phyloP scores from a whole-genome alignment of 2,113 vertebrate species.

The Rhodinocichla rosea region DNA sequence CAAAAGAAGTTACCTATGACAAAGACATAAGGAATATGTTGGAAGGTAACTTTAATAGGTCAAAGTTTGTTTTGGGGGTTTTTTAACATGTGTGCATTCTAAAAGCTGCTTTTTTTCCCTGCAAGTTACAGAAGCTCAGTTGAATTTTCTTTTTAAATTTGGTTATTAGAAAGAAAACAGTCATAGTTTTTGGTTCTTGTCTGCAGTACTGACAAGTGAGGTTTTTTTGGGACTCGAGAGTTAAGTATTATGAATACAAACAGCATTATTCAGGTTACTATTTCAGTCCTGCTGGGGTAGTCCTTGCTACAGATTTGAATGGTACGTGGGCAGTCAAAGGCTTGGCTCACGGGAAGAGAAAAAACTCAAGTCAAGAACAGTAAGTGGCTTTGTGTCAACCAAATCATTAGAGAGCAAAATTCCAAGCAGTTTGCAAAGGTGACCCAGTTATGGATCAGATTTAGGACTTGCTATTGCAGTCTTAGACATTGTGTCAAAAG shows the following conservation, averaged over 20 bases:
- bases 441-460: background rate
- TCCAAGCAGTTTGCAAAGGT: background rate
- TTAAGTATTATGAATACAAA: background rate
- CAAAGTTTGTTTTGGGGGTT: background rate
- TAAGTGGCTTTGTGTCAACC: background rate
- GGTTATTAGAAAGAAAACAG: background rate
- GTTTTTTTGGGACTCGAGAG: fast-evolving
- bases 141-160: background rate
- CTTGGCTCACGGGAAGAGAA: background rate
- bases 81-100: background rate
- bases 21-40: slow-evolving; percentile 92
- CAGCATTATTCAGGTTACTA: background rate
- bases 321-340: background rate
- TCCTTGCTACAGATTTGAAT: background rate
- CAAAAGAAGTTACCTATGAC: slow-evolving; percentile 87
- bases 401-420: background rate
- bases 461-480: background rate
- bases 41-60: slow-evolving; percentile 77
- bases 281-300: background rate
- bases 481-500: background rate
- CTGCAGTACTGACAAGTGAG: background rate
- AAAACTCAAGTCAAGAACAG: background rate
- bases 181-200: background rate
- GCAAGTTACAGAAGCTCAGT: background rate
- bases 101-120: background rate